Evolutionary conservation across 2,888 invertebrate species (phyloP).

Genomic region (Acrocera orbiculus): DNA sequence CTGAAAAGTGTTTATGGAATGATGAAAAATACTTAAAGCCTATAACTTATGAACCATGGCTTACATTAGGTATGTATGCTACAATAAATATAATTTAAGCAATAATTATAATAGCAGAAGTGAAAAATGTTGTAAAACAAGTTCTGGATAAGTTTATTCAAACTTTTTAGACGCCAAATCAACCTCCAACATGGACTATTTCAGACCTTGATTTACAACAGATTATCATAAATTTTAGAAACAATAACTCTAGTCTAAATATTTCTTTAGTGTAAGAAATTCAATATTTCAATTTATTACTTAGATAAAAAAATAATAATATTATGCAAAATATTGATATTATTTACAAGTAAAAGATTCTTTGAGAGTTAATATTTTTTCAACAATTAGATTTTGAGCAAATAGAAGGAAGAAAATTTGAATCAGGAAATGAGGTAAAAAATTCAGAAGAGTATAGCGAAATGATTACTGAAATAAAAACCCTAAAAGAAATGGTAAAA

Average conservation of each 20-base stretch:
- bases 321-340: not conserved
- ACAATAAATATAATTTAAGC: no score
- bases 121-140: no score
- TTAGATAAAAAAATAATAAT: not conserved
- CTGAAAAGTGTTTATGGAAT: conserved; percentile 44
- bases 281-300: not conserved
- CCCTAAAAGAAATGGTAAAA: not conserved
- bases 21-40: conserved; percentile 65
- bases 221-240: not conserved
- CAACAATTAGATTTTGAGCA: conserved; percentile 27
- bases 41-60: conserved; percentile 57
- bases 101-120: no score
- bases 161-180: no score
- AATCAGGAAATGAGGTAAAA: not conserved
- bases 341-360: not conserved
- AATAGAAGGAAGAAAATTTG: not conserved
- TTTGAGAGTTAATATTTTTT: conserved; percentile 30
- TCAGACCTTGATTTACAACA: not conserved
- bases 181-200: no score
- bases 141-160: not conserved
- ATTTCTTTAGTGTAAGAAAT: not conserved
- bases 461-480: not conserved
- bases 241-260: not conserved
- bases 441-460: not conserved
- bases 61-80: conserved; percentile 51